phyloP scores from a whole-genome alignment of 2,888 invertebrate genomes.

The Abrostola triplasia region DNA sequence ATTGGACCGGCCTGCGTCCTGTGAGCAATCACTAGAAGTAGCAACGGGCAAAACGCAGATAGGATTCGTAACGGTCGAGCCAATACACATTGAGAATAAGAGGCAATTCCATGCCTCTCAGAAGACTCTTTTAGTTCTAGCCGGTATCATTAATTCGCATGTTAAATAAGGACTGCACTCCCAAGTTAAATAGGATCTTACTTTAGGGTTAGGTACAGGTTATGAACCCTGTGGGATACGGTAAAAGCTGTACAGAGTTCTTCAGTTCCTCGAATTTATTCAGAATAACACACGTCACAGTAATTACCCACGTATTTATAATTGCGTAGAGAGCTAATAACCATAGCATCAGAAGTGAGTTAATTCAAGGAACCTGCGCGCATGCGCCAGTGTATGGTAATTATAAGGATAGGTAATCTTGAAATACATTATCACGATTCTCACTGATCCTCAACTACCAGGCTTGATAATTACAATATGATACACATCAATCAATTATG shows the following conservation, averaged over 20 bases:
- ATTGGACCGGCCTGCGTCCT: constrained; percentile 42
- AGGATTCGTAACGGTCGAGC: background rate
- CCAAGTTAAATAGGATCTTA: too few relatives aligned
- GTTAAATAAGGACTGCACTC: background rate
- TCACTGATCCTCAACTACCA: constrained; percentile 14
- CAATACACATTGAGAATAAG: constrained; percentile 15
- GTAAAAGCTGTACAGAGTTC: too few relatives aligned
- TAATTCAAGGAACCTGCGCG: constrained; percentile 13
- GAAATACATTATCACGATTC: constrained; percentile 13
- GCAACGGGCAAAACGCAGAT: background rate
- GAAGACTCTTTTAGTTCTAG: background rate
- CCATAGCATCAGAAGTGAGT: constrained; percentile 25
- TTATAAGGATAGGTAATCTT: constrained; percentile 36
- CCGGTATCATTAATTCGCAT: background rate
- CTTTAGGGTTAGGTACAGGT: too few relatives aligned
- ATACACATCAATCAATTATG: constrained; percentile 18
- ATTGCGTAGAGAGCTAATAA: constrained; percentile 12
- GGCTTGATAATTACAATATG: constrained; percentile 13
- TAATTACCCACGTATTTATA: constrained; percentile 1
- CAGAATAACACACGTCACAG: constrained; percentile 1
- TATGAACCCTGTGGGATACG: too few relatives aligned
- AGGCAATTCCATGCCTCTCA: background rate
- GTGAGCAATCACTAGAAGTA: constrained; percentile 20
- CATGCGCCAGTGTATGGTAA: constrained; percentile 13
- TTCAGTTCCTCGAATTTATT: background rate